Percentiles rank a stretch among this genome's conserved stretches.
These are phyloP conservation scores for Galemys pyrenaicus DNA, from an alignment of 2,113 vertebrate genomes.

Conservation along the genomic window DNA sequence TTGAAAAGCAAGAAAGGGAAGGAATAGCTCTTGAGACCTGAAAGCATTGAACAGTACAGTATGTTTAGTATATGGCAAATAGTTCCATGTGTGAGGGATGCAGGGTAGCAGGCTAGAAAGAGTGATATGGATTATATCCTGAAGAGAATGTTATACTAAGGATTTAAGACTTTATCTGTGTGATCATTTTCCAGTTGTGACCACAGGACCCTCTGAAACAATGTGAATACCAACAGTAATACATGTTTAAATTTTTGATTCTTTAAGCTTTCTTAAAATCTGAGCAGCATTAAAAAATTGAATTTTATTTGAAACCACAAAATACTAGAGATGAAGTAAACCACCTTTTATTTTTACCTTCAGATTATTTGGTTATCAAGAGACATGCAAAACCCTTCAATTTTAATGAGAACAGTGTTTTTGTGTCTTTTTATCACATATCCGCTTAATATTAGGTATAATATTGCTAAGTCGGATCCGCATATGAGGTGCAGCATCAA, in stretches of 20 bases:
- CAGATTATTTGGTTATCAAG: slow-evolving; percentile 64
- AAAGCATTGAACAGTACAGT: background rate
- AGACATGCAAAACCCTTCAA: slow-evolving; percentile 65
- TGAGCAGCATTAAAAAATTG: slow-evolving; percentile 37
- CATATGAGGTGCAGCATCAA: slow-evolving; percentile 77
- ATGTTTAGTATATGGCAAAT: background rate
- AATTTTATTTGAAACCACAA: slow-evolving; percentile 60
- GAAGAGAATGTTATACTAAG: background rate
- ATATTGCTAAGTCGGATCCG: slow-evolving; percentile 75
- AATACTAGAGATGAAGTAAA: slow-evolving; percentile 60
- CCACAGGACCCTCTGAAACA: background rate
- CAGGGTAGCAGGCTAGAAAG: background rate
- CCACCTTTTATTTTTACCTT: slow-evolving; percentile 71
- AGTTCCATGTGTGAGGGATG: background rate
- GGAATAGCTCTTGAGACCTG: background rate
- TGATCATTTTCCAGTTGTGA: slow-evolving; percentile 28
- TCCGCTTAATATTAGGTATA: slow-evolving; percentile 75
- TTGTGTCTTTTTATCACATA: slow-evolving; percentile 77
- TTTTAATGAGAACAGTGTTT: slow-evolving; percentile 79
- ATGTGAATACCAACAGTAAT: slow-evolving; percentile 31
- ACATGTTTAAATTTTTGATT: background rate
- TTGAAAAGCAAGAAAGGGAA: slow-evolving; percentile 15
- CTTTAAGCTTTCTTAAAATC: slow-evolving; percentile 41
- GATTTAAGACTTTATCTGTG: background rate
- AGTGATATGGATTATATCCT: background rate